Conservation (phyloP, 2,113 vertebrate genomes). For the Nesoenas mayeri region DNA sequence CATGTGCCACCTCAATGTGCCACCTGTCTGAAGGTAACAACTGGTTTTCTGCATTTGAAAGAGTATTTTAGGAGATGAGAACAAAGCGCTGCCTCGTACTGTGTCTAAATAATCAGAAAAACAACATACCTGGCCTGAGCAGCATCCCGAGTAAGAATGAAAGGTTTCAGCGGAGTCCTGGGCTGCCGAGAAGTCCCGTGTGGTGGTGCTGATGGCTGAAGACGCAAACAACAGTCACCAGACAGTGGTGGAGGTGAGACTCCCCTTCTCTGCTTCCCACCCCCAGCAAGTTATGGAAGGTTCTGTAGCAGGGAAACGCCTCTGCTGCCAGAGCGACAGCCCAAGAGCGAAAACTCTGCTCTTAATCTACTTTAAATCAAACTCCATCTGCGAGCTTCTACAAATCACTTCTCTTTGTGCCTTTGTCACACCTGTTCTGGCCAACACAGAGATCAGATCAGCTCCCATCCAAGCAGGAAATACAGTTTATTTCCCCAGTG, state of each 20-base stretch:
- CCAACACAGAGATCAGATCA: neutral
- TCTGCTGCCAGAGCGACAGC: neutral
- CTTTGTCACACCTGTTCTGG: neutral
- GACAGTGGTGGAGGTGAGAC: neutral
- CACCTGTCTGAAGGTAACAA: fast-evolving
- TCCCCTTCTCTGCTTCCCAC: neutral
- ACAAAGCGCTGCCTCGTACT: neutral
- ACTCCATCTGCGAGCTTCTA: neutral
- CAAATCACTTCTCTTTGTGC: neutral
- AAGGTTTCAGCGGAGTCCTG: conserved; percentile 84
- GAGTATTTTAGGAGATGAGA: fast-evolving
- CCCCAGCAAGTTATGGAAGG: neutral
- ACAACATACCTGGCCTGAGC: conserved; percentile 83
- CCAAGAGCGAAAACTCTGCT: neutral
- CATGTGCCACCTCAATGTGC: fast-evolving
- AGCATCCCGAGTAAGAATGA: conserved; percentile 88
- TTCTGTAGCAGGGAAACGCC: neutral
- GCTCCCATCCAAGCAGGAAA: neutral
- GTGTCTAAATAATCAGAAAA: neutral
- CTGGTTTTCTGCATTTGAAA: neutral
- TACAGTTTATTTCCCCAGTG: neutral
- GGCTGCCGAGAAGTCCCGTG: conserved; percentile 24
- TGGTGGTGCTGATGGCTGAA: conserved; percentile 61
- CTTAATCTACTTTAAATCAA: neutral
- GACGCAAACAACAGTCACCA: conserved; percentile 26